Evolutionary conservation across 2,888 invertebrate genomes (phyloP), one percentile per base, ranked within the genome.

Genomic region (Drosophila prolongata): DNA sequence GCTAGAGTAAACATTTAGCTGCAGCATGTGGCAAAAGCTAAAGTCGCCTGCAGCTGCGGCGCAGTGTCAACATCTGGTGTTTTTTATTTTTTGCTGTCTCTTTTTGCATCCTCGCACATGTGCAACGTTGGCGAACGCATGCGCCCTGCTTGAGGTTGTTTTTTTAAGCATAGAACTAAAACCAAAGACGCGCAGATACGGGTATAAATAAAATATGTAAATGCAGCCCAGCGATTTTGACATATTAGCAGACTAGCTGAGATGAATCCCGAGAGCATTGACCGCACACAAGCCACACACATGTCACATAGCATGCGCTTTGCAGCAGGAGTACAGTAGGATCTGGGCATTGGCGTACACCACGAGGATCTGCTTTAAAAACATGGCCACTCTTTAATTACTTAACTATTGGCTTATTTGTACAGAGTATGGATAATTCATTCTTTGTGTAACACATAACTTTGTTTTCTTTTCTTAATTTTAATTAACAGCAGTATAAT

Each of bases 31-130:
- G 75, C 78, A 74, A 53, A 56, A 70, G 57, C 56, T 57, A 66
- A 55, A 71, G 74, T 46, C 72, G 65, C 75, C 70, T 74, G 72
- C 72, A 75, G 67, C 70, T 59, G 60, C 67, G 56, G 66, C 60
- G 44, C 57, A 72, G 67, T 68, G 65, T 55, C 77, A 77, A 79
- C 86, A 87, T 86, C 88, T 86, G 86, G 49, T 50, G 77, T 77
- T 60, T 58, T 56, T 50, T 56, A 44, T 72, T 73, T 70, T 46
- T 46, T 46, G 46, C 46, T n/a, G 4, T 2, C 27, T 30, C 27
- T 77, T 72, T 84, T 77, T 78, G 76, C 62, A 79, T 57, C 76
- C 61, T 57, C 75, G 81, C 87, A 83, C 87, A 83, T 83, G 83
- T 87, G 76, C 71, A 68, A 35, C 40, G 44, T 24, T 56, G 53